Conservation (phyloP, 2,113 vertebrate species). For the Gallinago media region DNA sequence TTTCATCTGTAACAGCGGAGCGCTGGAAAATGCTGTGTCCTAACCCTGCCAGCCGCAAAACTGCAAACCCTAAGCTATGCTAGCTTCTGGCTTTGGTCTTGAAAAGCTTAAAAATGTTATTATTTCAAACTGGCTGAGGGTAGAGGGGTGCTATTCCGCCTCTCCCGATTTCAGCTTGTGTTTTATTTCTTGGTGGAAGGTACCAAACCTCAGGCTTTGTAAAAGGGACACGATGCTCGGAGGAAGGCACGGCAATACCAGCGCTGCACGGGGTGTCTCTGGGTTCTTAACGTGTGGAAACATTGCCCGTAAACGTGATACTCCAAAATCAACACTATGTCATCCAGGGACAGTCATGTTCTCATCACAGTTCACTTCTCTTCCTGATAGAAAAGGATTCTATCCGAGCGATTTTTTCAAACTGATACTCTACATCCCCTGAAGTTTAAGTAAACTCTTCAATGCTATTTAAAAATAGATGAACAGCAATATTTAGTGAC, state of each 20-base stretch:
- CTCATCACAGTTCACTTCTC: background rate
- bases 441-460: background rate
- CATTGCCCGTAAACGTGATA: background rate
- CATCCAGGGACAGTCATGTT: background rate
- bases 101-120: background rate
- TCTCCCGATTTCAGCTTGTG: background rate
- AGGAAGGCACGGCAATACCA: background rate
- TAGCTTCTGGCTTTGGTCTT: background rate
- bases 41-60: background rate
- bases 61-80: background rate
- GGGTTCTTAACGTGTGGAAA: background rate
- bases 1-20: background rate
- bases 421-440: background rate
- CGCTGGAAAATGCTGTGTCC: rapidly evolving
- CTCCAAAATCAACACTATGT: background rate
- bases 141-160: background rate
- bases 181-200: background rate
- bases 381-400: background rate
- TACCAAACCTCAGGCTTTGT: background rate
- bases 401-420: background rate
- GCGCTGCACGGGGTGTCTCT: background rate
- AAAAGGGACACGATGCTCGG: background rate
- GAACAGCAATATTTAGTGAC: background rate
- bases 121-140: background rate
- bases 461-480: background rate